phyloP scores from a whole-genome alignment of 2,888 invertebrate species.

The Tetragnatha montana region DNA sequence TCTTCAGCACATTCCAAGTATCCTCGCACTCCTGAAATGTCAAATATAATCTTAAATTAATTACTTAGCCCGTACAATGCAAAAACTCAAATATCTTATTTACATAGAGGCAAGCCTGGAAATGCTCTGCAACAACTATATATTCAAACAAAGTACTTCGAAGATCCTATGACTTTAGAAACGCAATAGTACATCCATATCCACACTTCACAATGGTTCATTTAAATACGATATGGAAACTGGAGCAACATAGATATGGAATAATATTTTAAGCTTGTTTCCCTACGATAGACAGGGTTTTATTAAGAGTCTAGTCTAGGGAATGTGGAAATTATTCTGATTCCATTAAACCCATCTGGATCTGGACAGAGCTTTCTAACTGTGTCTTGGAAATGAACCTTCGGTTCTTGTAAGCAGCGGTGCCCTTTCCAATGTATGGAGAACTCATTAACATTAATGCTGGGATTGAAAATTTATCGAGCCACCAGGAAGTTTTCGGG shows the following conservation, averaged over 20 bases:
- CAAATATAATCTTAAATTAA: background rate
- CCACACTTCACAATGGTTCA: background rate
- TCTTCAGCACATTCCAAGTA: background rate
- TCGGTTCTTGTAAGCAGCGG: constrained; percentile 3
- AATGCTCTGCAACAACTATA: background rate
- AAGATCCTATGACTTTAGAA: background rate
- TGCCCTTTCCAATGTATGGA: constrained; percentile 30
- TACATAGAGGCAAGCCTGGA: background rate
- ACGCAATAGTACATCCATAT: background rate
- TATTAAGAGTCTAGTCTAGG: background rate
- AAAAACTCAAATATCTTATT: background rate
- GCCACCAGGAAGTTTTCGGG: background rate
- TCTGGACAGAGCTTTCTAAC: constrained; percentile 3
- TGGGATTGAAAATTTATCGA: constrained; percentile 34
- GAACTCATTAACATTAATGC: constrained; percentile 49
- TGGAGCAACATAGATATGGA: background rate
- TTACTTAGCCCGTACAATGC: background rate
- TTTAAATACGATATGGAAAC: background rate
- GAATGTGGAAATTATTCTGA: constrained; percentile 26
- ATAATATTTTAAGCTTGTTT: constrained; percentile 1
- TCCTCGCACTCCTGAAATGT: background rate
- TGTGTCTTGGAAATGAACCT: constrained; percentile 28
- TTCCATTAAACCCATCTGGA: constrained; percentile 40
- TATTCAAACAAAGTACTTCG: background rate
- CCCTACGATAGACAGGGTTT: background rate